phyloP scores from a whole-genome alignment of 2,888 invertebrate species.

The Nephrotoma guestfalica region DNA sequence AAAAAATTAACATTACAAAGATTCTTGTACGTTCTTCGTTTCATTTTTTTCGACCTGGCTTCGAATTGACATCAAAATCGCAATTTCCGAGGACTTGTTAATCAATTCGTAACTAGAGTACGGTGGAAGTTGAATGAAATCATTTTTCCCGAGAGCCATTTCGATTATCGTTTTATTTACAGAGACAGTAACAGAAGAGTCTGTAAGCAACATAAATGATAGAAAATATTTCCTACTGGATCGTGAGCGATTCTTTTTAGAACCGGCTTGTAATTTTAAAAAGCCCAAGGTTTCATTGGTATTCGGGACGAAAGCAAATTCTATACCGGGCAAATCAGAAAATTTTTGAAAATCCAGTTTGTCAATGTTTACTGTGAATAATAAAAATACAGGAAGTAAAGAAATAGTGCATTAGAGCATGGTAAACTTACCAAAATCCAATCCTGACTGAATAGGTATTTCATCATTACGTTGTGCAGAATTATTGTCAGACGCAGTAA shows the following conservation, averaged over 20 bases:
- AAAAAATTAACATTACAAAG: not conserved
- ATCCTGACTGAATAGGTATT: not conserved
- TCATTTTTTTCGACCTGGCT: not conserved
- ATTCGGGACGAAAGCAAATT: not conserved
- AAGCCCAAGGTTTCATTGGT: not conserved
- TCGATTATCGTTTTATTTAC: not conserved
- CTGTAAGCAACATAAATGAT: not conserved
- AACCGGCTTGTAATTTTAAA: not conserved
- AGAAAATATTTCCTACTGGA: not conserved
- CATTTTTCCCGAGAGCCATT: not conserved
- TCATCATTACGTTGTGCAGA: not conserved
- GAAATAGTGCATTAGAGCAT: not conserved
- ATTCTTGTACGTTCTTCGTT: too few species aligned
- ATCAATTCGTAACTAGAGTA: not conserved
- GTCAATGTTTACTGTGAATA: not conserved
- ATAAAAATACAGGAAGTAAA: not conserved
- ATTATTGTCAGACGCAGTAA: not conserved
- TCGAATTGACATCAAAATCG: not conserved
- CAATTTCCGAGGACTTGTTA: not conserved
- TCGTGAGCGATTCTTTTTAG: not conserved
- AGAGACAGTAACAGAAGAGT: not conserved
- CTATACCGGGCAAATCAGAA: not conserved
- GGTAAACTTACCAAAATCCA: not conserved
- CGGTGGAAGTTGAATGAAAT: not conserved
- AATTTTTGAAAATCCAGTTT: not conserved